Evolutionary conservation across 2,113 vertebrate genomes (phyloP).

Genomic region (Cryptomyrus ogoouensis): DNA sequence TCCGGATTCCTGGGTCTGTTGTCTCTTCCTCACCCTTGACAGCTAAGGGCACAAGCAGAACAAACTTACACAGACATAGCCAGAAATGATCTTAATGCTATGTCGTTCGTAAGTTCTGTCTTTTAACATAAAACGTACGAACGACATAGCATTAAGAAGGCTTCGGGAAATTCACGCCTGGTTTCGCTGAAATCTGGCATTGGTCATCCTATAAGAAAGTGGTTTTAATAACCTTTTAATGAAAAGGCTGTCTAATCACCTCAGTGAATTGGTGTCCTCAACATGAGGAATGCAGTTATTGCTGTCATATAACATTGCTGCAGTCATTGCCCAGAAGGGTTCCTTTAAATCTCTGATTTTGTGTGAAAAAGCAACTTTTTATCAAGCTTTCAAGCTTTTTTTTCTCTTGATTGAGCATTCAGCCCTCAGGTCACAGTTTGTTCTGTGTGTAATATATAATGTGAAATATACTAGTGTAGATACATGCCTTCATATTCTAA

Average conservation of each 20-base stretch:
- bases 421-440: background rate
- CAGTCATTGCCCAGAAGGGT: background rate
- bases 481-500: background rate
- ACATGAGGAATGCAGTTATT: background rate
- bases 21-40: background rate
- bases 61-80: background rate
- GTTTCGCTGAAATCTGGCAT: background rate
- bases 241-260: background rate
- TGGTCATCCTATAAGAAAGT: background rate
- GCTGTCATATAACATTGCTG: background rate
- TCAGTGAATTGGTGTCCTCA: background rate
- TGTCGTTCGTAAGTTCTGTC: no score
- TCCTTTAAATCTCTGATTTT: background rate
- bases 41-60: background rate
- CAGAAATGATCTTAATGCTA: background rate
- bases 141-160: no score
- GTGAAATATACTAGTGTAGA: background rate
- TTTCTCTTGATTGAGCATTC: background rate
- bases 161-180: background rate
- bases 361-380: background rate
- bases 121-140: no score
- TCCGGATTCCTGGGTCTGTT: background rate
- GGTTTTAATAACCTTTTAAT: background rate
- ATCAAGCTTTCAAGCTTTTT: background rate
- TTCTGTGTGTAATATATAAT: background rate